Base-by-base conservation (phyloP, 2,888 invertebrate genomes). In the Trimorus sp. region DNA sequence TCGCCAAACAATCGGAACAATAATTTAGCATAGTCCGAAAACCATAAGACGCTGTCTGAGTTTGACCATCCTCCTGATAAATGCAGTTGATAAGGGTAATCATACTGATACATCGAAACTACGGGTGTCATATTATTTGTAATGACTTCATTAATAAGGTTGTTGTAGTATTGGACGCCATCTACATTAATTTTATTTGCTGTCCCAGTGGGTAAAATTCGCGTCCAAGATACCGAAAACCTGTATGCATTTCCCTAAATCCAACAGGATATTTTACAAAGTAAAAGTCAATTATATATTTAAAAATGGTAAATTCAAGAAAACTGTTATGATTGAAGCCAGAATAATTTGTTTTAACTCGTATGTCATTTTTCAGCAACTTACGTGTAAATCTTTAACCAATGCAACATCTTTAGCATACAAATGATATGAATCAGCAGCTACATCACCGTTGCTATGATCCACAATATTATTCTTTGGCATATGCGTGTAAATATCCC, bases 111-210 rank as follows among this genome's bases (percentile, higher is more conserved):
- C 42, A 94, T 88, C 0, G 94, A 93, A 86, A 95, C 91, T 89
- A 94, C 90, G 0, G 96, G 95, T 62, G 92, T 89, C 73, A 96
- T 94, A 12, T 92, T 93, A 68, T 93, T 92, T 0, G 91, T 92
- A 7, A 95, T 83, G 7, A 97, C 92, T 86, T 94, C 95, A 87
- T 96, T 93, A 68, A 97, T 95, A 56, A 98, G 91, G 84, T 95
- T 94, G 87, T 94, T 95, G 90, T 98, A 98, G 91, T 97, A 96
- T 75, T 94, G 92, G 11, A 97, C 93, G 15, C 96, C 97, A 1
- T 93, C 93, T 51, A 93, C 92, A 89, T 96, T 97, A 16, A 96
- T 92, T 16, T 93, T 89, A 86, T 95, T 94, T 11, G 93, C 37
- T 4, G 82, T 79, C 49, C 87, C 87, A 9, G 74, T 79, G 0